Evolutionary conservation across 2,113 vertebrate genomes (phyloP).

Genomic region (Toxostoma redivivum): DNA sequence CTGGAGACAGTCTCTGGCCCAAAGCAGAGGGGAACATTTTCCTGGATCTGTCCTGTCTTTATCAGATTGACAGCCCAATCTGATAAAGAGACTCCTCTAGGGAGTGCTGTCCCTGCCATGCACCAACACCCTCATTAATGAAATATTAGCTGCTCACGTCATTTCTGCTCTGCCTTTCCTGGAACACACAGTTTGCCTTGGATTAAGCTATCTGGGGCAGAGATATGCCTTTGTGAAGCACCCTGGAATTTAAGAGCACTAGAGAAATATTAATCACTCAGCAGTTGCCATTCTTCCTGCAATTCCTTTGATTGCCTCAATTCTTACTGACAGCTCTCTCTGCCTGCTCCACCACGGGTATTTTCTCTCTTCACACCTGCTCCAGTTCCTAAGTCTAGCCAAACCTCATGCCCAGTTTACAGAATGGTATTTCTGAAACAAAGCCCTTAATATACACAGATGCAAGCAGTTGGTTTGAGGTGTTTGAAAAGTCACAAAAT

Average conservation of each 20-base stretch:
- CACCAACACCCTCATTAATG: not conserved
- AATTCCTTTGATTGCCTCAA: not conserved
- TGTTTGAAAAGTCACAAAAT: not conserved
- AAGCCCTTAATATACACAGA: not conserved
- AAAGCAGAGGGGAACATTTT: not conserved
- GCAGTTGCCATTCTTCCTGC: not conserved
- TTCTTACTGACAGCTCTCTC: not conserved
- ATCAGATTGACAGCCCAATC: not conserved
- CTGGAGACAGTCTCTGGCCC: not conserved
- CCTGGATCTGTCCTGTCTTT: not conserved
- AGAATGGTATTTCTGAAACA: not conserved
- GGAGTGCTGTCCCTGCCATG: not conserved
- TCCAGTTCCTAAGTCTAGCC: not conserved
- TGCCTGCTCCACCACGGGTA: not conserved
- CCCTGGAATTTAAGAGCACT: not conserved
- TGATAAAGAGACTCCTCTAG: not conserved
- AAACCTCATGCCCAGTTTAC: not conserved
- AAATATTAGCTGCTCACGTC: not conserved
- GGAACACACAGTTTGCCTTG: not conserved
- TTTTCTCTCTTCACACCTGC: not conserved
- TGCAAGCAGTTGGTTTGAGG: not conserved
- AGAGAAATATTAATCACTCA: constrained; percentile 22
- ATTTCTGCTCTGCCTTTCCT: not conserved
- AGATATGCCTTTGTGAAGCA: not conserved
- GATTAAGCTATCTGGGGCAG: not conserved